Evolutionary conservation across 1,140 invertebrate genomes (phyloP).

Genomic region (Ips nitidus): DNA sequence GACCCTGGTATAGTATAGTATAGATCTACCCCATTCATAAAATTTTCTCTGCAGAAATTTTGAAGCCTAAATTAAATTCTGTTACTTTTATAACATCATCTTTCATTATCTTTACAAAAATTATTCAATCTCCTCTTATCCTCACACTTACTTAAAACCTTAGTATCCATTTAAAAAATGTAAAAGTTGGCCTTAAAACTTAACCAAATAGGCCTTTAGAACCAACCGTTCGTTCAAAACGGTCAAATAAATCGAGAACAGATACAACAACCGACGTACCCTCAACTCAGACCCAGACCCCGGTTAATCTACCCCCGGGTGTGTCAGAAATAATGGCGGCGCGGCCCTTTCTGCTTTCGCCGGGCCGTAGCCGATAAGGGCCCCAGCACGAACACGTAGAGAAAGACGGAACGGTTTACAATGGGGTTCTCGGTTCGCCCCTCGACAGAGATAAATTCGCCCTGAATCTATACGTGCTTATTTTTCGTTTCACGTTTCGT

Average conservation of each 20-base stretch:
- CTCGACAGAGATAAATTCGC: conserved; percentile 12
- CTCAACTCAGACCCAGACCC: conserved; percentile 11
- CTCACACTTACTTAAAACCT: too few species aligned
- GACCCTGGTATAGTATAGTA: too few species aligned
- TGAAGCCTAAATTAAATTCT: too few species aligned
- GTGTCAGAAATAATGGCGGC: conserved; percentile 7
- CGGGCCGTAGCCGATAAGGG: conserved; percentile 7
- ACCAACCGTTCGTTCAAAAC: not conserved
- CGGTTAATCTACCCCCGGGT: conserved; percentile 13
- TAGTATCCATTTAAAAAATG: too few species aligned
- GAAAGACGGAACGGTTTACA: conserved; percentile 5
- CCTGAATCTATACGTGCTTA: conserved; percentile 8
- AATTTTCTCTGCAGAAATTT: too few species aligned
- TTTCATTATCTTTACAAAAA: too few species aligned
- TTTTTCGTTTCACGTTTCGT: conserved; percentile 5
- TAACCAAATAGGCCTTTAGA: too few species aligned
- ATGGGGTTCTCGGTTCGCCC: conserved; percentile 1
- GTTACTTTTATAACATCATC: too few species aligned
- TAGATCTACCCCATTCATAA: too few species aligned
- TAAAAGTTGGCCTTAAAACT: too few species aligned
- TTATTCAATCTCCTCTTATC: too few species aligned
- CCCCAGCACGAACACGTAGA: not conserved
- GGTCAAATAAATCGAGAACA: not conserved
- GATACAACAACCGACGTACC: not conserved
- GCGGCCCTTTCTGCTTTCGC: not conserved